Evolutionary conservation across 2,113 vertebrate species (phyloP), one percentile per base, ranked within the genome.

Genomic region (Canis aureus): DNA sequence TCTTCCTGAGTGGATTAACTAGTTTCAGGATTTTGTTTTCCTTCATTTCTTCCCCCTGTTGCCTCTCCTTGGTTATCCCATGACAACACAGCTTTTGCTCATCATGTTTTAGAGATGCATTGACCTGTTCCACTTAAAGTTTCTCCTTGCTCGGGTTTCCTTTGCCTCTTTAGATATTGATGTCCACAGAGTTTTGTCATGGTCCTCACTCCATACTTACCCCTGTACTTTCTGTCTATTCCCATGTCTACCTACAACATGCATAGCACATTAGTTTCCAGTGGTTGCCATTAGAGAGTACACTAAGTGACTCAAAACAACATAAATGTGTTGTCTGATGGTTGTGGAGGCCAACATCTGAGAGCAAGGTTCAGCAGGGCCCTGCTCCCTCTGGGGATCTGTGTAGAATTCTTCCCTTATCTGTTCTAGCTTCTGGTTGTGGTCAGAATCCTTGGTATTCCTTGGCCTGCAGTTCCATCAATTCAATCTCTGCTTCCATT

Each of bases 371-470:
- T 67, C 7, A 11, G 38, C 8, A 25, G 20, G 8, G 10, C 78
- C 51, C 0, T 7, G n/a, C 17, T 38, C 4, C 1, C 32, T 59
- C 90, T 8, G 11, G 20, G 67, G 17, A 8, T 69, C 38, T 27
- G 25, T 60, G 25, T 51, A 32, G 32, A 84, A 25, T 67, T 35
- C 38, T 9, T 11, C 15, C 27, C 17, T 53, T 43, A 38, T 7
- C 51, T 15, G 2, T 29, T 22, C 53, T 12, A 11, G 15, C 66
- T 73, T 43, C 20, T 11, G 4, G 43, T 7, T 60, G 49, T 5
- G 7, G 20, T 3, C 16, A 3, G 35, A 62, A 10, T 16, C 13
- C 19, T 19, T 5, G 1, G 12, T 2, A 13, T 12, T 17, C 29
- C 53, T 9, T 10, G 3, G 11, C 71, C 71, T 3, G 6, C 8